Base-by-base conservation (phyloP, 2,113 vertebrate species). In the Paracanthobrama guichenoti region DNA sequence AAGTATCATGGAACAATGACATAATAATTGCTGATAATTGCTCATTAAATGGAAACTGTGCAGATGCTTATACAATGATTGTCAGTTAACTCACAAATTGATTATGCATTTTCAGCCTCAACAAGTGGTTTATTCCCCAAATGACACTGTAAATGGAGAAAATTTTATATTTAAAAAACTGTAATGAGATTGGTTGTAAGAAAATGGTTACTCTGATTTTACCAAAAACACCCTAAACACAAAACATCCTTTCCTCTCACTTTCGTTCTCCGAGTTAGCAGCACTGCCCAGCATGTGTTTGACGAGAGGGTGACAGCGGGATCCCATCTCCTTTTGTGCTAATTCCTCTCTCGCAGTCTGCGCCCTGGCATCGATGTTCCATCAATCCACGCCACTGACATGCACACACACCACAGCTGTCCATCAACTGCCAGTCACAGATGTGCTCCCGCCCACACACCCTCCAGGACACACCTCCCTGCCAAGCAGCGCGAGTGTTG, bases 211-310 rank as follows among this genome's bases (percentile, higher is more conserved):
- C 24, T 50, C 5, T 64, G 42, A 6, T 31, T 66, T 35, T 11
- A 11, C 35, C 18, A 28, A 50, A 81, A 64, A 35, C 44, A 53
- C 35, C 6, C 4, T 35, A 77, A 18, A 57, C 9, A 77, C 18
- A 55, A 44, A 57, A 55, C 55, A 46, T 62, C 48, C 12, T 39
- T 48, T 60, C 16, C 53, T 48, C 6, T 20, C 7, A 10, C 3
- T 13, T 28, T 89, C 8, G 8, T 28, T 89, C 88, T 88, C 67
- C 77, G 16, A 55, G 35, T 60, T 59, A 76, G 71, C 72, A 31
- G 55, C 82, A 48, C 72, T 0, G 6, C 71, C 22, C 82, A 50
- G 59, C 74, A 42, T 77, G 73, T 66, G 73, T 39, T 67, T 84
- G 82, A 67, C 31, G 82, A 53, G 44, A 39, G 59, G n/a, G 22